A percentile compares a stretch with the other conserved stretches of the same genome.
phyloP scores from a whole-genome alignment of 1,140 invertebrate species.

The Papilio machaon region DNA sequence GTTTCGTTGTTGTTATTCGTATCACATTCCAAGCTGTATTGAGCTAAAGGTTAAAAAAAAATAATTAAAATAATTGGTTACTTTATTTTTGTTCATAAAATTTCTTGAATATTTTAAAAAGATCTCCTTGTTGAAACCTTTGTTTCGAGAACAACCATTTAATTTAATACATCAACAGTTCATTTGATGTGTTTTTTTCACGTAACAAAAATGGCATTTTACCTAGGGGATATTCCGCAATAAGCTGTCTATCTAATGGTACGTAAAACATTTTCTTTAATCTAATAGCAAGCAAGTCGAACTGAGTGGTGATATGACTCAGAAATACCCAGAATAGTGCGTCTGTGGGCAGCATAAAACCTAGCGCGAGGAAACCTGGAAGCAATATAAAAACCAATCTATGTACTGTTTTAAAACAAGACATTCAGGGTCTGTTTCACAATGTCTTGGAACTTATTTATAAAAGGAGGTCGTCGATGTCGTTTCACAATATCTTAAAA shows the following conservation, averaged over 20 bases:
- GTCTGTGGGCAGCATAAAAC: slow-evolving; percentile 62
- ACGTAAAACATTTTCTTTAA: slow-evolving; percentile 58
- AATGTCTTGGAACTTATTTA: no score
- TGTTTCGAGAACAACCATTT: no score
- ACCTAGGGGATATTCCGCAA: slow-evolving; percentile 58
- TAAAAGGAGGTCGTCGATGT: no score
- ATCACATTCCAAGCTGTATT: slow-evolving; percentile 40
- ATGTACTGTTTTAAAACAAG: neutral
- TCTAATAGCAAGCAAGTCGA: slow-evolving; percentile 58
- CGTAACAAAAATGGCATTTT: slow-evolving; percentile 36
- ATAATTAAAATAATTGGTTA: neutral
- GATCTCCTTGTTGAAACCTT: no score
- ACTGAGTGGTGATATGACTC: slow-evolving; percentile 67
- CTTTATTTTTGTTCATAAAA: no score
- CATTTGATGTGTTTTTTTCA: no score
- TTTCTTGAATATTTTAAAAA: no score
- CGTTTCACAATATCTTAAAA: no score
- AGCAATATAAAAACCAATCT: slow-evolving; percentile 24
- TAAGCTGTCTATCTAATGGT: slow-evolving; percentile 58
- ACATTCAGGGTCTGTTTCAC: no score
- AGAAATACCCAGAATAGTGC: slow-evolving; percentile 63
- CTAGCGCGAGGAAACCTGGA: slow-evolving; percentile 57
- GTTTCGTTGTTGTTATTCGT: slow-evolving; percentile 33
- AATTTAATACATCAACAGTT: no score
- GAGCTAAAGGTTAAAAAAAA: slow-evolving; percentile 31